phyloP scores from a whole-genome alignment of 2,113 vertebrate genomes.

The Gymnocephalus cernua region DNA sequence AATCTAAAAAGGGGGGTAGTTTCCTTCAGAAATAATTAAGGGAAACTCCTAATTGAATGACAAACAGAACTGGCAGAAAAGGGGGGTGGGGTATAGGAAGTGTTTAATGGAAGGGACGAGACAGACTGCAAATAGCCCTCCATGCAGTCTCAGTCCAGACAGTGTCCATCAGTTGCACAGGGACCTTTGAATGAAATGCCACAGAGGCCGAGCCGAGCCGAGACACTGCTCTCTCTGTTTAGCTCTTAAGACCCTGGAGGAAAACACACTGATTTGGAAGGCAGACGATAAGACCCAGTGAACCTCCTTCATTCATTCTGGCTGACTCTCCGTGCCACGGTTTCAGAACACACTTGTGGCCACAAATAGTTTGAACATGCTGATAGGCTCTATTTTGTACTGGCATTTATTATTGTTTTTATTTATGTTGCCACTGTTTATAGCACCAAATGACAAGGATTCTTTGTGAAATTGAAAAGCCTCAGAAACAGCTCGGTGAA shows the following conservation, averaged over 20 bases:
- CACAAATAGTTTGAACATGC: slow-evolving; percentile 51
- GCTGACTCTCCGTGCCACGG: slow-evolving; percentile 6
- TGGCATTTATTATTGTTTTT: slow-evolving; percentile 32
- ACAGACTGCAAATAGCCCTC: slow-evolving; percentile 52
- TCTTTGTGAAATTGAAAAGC: slow-evolving; percentile 22
- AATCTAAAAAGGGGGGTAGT: background rate
- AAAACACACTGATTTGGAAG: slow-evolving; percentile 65
- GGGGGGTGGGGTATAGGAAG: background rate
- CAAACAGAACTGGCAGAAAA: slow-evolving; percentile 5
- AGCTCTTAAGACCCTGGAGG: slow-evolving; percentile 50
- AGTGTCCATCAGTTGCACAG: slow-evolving; percentile 60
- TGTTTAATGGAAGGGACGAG: slow-evolving; percentile 46
- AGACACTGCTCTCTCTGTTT: slow-evolving; percentile 77
- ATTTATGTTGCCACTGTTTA: slow-evolving; percentile 4
- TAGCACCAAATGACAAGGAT: slow-evolving; percentile 10
- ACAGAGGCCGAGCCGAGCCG: slow-evolving; percentile 40
- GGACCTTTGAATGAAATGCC: slow-evolving; percentile 65
- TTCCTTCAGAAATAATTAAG: background rate
- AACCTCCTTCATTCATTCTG: slow-evolving; percentile 57
- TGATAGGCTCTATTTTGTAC: slow-evolving; percentile 24
- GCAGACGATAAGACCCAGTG: slow-evolving; percentile 57
- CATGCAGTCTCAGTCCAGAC: slow-evolving; percentile 60
- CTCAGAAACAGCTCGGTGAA: background rate
- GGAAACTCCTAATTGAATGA: background rate
- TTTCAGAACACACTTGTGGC: slow-evolving; percentile 20